A percentile compares a stretch with the other conserved stretches of the same genome.
Conservation (phyloP, 1,140 invertebrate genomes). For the Drosophila bocqueti region DNA sequence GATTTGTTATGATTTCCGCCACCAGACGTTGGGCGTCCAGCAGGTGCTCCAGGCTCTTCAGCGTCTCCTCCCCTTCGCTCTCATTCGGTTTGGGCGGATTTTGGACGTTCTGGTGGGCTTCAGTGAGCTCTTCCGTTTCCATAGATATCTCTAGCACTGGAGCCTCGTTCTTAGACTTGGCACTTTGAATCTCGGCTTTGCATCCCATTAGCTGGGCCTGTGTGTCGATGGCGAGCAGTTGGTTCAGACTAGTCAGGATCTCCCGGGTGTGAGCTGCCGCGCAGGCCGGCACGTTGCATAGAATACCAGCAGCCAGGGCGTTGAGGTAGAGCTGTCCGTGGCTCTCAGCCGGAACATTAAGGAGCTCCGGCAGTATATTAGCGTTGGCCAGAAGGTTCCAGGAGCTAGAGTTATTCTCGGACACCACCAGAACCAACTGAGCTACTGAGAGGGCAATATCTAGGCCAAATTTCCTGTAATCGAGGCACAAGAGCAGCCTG, state of each 20-base stretch:
- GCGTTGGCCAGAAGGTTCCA: constrained; percentile 86
- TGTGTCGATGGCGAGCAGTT: constrained; percentile 32
- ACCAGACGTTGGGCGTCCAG: constrained; percentile 88
- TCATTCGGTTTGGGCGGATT: constrained; percentile 9
- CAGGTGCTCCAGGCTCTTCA: constrained; percentile 86
- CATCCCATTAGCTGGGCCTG: constrained; percentile 20
- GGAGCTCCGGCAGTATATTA: constrained; percentile 85
- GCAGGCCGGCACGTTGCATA: constrained; percentile 86
- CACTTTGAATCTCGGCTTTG: constrained; percentile 11
- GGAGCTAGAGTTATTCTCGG: constrained; percentile 88
- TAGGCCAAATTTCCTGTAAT: constrained; percentile 86
- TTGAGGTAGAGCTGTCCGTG: constrained; percentile 85
- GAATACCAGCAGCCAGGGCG: constrained; percentile 85
- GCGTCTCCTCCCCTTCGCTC: constrained; percentile 66
- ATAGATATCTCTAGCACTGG: constrained; percentile 45
- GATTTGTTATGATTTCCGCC: constrained; percentile 90
- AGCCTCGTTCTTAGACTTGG: constrained; percentile 25
- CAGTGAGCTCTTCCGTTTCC: constrained; percentile 43
- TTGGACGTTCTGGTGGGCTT: constrained; percentile 15
- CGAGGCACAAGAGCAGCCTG: constrained; percentile 86
- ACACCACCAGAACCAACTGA: constrained; percentile 89
- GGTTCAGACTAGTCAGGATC: constrained; percentile 35
- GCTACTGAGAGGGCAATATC: constrained; percentile 87
- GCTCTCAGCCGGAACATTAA: constrained; percentile 84
- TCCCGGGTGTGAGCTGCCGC: constrained; percentile 50